Evolutionary conservation across 2,888 invertebrate species (phyloP).

Genomic region (Plutella xylostella): DNA sequence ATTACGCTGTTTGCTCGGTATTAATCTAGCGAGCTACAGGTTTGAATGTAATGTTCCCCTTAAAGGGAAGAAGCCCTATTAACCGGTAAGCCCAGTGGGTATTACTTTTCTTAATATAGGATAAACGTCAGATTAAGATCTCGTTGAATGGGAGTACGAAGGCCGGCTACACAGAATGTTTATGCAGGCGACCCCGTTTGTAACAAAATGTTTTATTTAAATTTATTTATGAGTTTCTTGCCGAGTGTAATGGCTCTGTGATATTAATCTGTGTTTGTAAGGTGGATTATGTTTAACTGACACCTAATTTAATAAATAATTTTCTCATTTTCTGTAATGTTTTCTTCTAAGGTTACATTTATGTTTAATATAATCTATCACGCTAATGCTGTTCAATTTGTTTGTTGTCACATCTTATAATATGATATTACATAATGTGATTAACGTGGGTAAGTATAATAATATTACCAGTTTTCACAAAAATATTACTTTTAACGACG

Average conservation of each 20-base stretch:
- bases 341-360: no score
- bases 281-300: conserved; percentile 1
- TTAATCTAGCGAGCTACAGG: neutral
- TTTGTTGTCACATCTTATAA: no score
- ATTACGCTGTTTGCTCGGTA: conserved; percentile 18
- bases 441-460: no score
- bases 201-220: conserved; percentile 7
- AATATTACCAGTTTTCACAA: no score
- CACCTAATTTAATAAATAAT: no score
- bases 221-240: conserved; percentile 7
- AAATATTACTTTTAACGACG: no score
- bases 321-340: no score
- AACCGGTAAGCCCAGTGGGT: conserved; percentile 26
- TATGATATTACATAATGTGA: no score
- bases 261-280: conserved; percentile 3
- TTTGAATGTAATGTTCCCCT: conserved; percentile 14
- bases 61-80: conserved; percentile 24
- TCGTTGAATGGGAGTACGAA: conserved; percentile 26
- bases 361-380: no score
- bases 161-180: conserved; percentile 17
- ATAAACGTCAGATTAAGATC: conserved; percentile 35
- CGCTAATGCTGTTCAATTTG: no score
- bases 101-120: conserved; percentile 32
- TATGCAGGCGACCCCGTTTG: conserved; percentile 6
- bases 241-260: neutral